phyloP scores from a whole-genome alignment of 2,113 vertebrate species.

The Cygnus atratus region DNA sequence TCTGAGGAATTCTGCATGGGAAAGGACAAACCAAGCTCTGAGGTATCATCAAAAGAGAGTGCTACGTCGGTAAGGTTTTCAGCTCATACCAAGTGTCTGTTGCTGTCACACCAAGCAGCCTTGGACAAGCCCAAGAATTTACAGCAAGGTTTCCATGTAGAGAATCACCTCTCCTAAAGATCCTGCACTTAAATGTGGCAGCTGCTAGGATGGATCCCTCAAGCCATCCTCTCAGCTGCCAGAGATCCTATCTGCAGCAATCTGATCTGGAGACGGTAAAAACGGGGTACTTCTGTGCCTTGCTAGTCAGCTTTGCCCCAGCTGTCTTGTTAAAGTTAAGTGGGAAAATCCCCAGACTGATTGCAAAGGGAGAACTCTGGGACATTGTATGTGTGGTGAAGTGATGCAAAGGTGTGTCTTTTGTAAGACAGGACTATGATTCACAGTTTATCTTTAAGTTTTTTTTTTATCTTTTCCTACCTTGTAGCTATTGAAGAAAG shows the following conservation, averaged over 20 bases:
- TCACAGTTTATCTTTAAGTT: neutral
- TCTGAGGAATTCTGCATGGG: neutral
- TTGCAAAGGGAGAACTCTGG: neutral
- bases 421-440: neutral
- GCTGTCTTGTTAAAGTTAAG: neutral
- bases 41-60: neutral
- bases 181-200: neutral
- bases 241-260: neutral
- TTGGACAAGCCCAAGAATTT: neutral
- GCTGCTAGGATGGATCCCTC: neutral
- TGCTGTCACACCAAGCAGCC: neutral
- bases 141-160: neutral
- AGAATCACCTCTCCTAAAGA: neutral
- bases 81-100: neutral
- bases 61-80: neutral
- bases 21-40: neutral
- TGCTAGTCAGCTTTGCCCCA: neutral
- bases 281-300: neutral
- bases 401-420: neutral
- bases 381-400: fast-evolving
- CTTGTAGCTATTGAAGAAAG: neutral
- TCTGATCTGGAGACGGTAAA: neutral
- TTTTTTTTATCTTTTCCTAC: neutral
- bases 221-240: neutral
- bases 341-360: neutral